A percentile compares a stretch with the other conserved stretches of the same genome.
Evolutionary conservation across 2,888 invertebrate species (phyloP).

Genomic region (Eupithecia inturbata): DNA sequence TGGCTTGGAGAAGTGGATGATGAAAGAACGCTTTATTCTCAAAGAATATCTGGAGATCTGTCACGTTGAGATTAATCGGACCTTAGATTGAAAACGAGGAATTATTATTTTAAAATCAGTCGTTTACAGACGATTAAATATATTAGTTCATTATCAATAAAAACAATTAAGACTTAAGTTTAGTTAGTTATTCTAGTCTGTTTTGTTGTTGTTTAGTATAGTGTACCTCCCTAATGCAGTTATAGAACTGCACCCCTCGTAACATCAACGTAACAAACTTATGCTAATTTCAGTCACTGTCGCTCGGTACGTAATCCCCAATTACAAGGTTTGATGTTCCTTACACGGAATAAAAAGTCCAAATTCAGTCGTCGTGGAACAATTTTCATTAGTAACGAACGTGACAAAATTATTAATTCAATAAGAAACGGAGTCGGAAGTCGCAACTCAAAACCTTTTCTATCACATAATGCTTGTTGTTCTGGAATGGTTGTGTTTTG

Average conservation of each 20-base stretch:
- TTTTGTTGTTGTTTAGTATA: too few relatives aligned
- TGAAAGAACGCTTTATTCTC: slow-evolving; percentile 18
- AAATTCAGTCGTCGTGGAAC: slow-evolving; percentile 75
- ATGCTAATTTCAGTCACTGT: slow-evolving; percentile 16
- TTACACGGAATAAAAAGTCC: slow-evolving; percentile 68
- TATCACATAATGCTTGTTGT: slow-evolving; percentile 14
- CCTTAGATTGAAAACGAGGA: neutral
- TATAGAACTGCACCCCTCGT: too few relatives aligned
- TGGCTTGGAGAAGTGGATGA: slow-evolving; percentile 24
- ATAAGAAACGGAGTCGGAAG: neutral
- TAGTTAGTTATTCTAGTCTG: too few relatives aligned
- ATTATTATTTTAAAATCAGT: neutral
- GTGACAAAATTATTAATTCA: slow-evolving; percentile 73
- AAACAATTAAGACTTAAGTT: too few relatives aligned
- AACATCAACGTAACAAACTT: neutral
- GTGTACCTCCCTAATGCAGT: too few relatives aligned
- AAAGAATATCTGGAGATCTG: neutral
- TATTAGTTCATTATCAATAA: too few relatives aligned
- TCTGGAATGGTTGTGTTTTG: neutral
- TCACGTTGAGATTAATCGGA: neutral
- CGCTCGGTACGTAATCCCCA: slow-evolving; percentile 39
- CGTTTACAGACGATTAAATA: too few relatives aligned
- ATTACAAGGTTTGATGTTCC: slow-evolving; percentile 64
- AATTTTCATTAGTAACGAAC: slow-evolving; percentile 80
- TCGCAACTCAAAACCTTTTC: slow-evolving; percentile 58